phyloP scores from a whole-genome alignment of 2,888 invertebrate species.

The Crioceris asparagi region DNA sequence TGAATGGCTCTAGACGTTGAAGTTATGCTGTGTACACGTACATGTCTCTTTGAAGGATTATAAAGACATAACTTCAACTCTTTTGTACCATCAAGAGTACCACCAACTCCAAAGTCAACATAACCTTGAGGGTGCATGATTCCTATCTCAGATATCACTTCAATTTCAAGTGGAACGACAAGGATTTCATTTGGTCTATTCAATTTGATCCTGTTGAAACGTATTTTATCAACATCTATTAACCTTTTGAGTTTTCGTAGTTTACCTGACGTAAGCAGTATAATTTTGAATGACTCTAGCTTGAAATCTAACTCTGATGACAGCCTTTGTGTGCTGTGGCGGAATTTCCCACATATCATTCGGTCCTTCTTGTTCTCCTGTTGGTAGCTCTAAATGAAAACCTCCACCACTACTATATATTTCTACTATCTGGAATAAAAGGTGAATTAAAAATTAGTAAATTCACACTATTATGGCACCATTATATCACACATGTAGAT shows the following conservation, averaged over 20 bases:
- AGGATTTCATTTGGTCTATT: constrained; percentile 56
- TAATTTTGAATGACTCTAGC: constrained; percentile 69
- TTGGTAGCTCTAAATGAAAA: constrained; percentile 78
- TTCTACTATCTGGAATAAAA: constrained; percentile 52
- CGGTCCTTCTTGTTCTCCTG: constrained; percentile 65
- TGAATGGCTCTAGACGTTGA: constrained; percentile 55
- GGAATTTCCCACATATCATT: constrained; percentile 84
- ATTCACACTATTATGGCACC: background rate
- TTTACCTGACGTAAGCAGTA: constrained; percentile 68
- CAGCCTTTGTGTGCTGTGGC: constrained; percentile 75
- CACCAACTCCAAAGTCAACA: constrained; percentile 74
- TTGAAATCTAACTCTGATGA: constrained; percentile 76
- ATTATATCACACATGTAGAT: too few species aligned
- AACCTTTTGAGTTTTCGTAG: background rate
- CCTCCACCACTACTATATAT: constrained; percentile 83
- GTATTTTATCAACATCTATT: too few species aligned
- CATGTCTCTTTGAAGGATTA: constrained; percentile 54
- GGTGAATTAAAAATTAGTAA: background rate
- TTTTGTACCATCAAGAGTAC: too few species aligned
- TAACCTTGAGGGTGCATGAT: constrained; percentile 66
- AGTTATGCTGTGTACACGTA: constrained; percentile 52
- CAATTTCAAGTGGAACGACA: constrained; percentile 75
- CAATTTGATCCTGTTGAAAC: constrained; percentile 65
- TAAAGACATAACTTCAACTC: constrained; percentile 50
- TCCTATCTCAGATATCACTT: constrained; percentile 58